phyloP scores from a whole-genome alignment of 2,888 invertebrate species.

The Amphipyra tragopoginis region DNA sequence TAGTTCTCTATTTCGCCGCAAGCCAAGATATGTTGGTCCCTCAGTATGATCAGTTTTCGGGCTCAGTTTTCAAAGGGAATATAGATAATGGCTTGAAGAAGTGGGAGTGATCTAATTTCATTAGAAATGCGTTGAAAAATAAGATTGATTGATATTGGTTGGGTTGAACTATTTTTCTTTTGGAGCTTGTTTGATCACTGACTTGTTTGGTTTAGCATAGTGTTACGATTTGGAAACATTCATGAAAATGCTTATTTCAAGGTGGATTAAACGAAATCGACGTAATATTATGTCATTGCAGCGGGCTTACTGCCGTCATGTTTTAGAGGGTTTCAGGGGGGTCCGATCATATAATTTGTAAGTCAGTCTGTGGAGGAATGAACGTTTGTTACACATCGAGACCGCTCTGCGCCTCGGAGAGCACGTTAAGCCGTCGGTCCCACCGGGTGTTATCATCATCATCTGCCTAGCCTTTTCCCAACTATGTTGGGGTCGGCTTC shows the following conservation, averaged over 20 bases:
- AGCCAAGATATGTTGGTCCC: constrained; percentile 14
- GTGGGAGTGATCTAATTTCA: constrained; percentile 42
- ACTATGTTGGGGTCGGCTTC: too few relatives aligned
- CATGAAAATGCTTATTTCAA: neutral
- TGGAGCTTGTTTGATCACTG: constrained; percentile 7
- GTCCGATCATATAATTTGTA: too few relatives aligned
- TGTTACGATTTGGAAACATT: neutral
- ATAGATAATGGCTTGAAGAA: constrained; percentile 27
- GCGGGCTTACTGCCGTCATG: too few relatives aligned
- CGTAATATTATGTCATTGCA: too few relatives aligned
- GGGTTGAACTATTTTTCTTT: constrained; percentile 8
- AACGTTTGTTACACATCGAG: too few relatives aligned
- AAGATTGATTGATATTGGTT: constrained; percentile 20
- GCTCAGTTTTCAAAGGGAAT: constrained; percentile 46
- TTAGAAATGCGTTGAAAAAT: constrained; percentile 39
- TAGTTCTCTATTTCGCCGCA: neutral
- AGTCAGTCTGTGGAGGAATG: too few relatives aligned
- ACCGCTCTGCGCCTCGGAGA: too few relatives aligned
- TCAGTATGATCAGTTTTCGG: constrained; percentile 25
- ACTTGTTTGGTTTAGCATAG: neutral
- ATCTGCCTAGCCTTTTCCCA: too few relatives aligned
- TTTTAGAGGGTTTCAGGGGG: too few relatives aligned
- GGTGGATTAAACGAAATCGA: too few relatives aligned
- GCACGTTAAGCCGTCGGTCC: too few relatives aligned
- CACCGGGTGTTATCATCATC: too few relatives aligned